Conservation (phyloP, 2,797 vertebrate species). For the Limnodromus scolopaceus region DNA sequence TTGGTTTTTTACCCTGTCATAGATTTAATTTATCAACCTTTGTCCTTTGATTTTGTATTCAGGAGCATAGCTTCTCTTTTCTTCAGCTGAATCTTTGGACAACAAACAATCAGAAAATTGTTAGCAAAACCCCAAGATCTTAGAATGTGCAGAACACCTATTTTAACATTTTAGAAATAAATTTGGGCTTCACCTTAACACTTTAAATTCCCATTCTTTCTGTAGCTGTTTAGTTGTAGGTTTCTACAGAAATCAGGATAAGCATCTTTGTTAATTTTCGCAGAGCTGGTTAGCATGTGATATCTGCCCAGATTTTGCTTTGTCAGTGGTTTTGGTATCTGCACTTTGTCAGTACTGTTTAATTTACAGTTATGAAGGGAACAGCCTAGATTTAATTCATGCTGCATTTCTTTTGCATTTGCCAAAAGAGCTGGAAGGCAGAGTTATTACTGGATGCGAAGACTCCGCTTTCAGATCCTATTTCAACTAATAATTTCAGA, state of each 20-base stretch:
- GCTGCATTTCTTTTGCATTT: slow-evolving; percentile 3
- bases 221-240: not conserved
- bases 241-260: slow-evolving; percentile 1
- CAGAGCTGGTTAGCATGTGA: not conserved
- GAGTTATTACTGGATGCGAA: slow-evolving; percentile 1
- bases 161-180: not conserved
- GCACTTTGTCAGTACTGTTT: slow-evolving; percentile 2
- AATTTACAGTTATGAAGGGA: slow-evolving; percentile 27
- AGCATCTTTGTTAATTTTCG: not conserved
- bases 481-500: slow-evolving; percentile 56
- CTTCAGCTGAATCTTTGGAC: not conserved
- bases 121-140: not conserved
- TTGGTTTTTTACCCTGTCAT: not conserved
- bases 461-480: slow-evolving; percentile 31
- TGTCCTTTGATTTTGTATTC: not conserved
- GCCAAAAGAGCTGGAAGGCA: slow-evolving; percentile 25
- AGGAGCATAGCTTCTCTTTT: not conserved
- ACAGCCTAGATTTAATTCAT: slow-evolving; percentile 23
- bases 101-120: not conserved
- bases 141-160: not conserved
- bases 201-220: not conserved
- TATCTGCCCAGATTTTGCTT: slow-evolving; percentile 37
- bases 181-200: not conserved
- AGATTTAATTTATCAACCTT: not conserved
- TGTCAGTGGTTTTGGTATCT: slow-evolving; percentile 20